A percentile compares a stretch with the other conserved stretches of the same genome.
Evolutionary conservation across 1,140 invertebrate species (phyloP).

Genomic region (Frieseomelitta varia): DNA sequence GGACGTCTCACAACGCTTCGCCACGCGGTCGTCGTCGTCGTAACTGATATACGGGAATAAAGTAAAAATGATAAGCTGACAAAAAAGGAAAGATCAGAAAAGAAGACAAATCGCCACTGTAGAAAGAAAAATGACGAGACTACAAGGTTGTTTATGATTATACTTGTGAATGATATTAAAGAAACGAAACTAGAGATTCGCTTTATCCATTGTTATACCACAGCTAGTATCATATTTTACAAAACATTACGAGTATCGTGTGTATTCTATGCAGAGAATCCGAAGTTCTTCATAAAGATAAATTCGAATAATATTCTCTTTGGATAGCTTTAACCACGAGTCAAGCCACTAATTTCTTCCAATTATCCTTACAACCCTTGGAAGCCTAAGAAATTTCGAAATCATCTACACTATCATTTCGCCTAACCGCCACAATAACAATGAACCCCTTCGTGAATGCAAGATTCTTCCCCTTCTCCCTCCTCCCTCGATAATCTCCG

Average conservation of each 20-base stretch:
- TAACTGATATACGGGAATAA: neutral
- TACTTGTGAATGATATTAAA: neutral
- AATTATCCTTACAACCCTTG: neutral
- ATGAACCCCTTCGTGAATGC: neutral
- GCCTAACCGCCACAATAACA: neutral
- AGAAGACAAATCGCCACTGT: neutral
- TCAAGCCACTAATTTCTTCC: too few relatives aligned
- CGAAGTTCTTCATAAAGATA: too few relatives aligned
- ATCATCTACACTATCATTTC: neutral
- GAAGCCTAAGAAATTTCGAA: neutral
- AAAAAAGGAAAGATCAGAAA: neutral
- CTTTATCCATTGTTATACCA: too few relatives aligned
- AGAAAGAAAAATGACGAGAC: neutral
- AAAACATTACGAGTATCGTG: too few relatives aligned
- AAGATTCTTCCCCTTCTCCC: neutral
- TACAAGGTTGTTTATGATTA: neutral
- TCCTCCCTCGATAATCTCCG: slow-evolving; percentile 35
- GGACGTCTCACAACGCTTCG: slow-evolving; percentile 57
- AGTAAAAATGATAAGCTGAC: neutral
- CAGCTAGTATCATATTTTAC: too few relatives aligned
- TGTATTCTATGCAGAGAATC: too few relatives aligned
- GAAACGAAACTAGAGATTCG: neutral
- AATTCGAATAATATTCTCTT: too few relatives aligned
- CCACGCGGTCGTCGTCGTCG: neutral
- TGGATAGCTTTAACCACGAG: too few relatives aligned